Percentiles rank a stretch among this genome's conserved stretches.
Evolutionary conservation across 92 coral and sea anemone species (phyloP).

Genomic region (Porites lobata): DNA sequence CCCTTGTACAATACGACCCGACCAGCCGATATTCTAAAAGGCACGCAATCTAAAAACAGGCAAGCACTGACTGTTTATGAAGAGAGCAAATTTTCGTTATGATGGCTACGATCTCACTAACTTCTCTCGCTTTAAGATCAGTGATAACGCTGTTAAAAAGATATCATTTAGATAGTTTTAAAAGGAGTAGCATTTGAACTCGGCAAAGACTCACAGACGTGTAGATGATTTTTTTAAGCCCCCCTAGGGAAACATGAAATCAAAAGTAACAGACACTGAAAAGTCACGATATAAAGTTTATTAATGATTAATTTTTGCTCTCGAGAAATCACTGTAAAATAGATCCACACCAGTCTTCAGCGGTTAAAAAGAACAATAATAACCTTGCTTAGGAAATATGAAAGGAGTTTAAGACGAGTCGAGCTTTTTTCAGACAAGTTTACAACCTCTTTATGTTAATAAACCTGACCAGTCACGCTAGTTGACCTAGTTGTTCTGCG

Average conservation of each 20-base stretch:
- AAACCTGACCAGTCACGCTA: neutral
- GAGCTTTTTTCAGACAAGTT: too few species aligned
- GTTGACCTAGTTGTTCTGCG: neutral
- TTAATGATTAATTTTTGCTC: neutral
- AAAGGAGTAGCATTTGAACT: neutral
- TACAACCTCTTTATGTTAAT: neutral
- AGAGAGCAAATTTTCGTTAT: neutral
- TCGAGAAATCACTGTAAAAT: neutral
- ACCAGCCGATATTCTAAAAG: neutral
- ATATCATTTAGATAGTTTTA: too few species aligned
- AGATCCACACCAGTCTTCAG: neutral
- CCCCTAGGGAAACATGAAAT: neutral
- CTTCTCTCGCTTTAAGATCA: neutral
- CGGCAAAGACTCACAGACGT: neutral
- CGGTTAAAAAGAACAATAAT: neutral
- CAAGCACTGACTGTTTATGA: neutral
- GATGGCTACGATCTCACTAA: neutral
- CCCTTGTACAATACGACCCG: slow-evolving; percentile 10
- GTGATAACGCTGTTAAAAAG: too few species aligned
- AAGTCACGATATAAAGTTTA: neutral
- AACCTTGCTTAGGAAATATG: neutral
- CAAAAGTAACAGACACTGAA: neutral
- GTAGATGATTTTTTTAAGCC: neutral
- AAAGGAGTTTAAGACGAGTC: too few species aligned
- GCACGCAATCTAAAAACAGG: slow-evolving; percentile 30